A percentile compares a stretch with the other conserved stretches of the same genome.
Evolutionary conservation across 2,888 invertebrate species (phyloP).

Genomic region (Meta bourneti): DNA sequence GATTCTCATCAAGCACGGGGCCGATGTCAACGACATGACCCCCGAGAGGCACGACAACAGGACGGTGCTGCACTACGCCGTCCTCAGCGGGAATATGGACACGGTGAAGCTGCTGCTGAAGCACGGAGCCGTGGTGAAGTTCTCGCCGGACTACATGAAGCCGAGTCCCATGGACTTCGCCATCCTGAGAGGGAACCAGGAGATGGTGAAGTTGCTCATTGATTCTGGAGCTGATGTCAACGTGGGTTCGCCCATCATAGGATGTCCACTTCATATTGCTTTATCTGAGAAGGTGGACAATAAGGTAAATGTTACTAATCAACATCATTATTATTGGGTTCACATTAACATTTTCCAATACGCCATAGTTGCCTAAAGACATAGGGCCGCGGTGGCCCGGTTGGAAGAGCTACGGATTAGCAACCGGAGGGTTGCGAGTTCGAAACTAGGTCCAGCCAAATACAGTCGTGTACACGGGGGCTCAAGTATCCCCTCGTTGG

Average conservation of each 20-base stretch:
- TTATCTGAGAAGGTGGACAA: slow-evolving; percentile 86
- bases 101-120: slow-evolving; percentile 89
- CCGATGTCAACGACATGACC: slow-evolving; percentile 91
- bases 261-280: slow-evolving; percentile 90
- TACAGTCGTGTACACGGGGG: too few species aligned
- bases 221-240: slow-evolving; percentile 88
- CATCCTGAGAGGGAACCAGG: slow-evolving; percentile 88
- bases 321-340: too few species aligned
- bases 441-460: too few species aligned
- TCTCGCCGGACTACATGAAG: slow-evolving; percentile 84
- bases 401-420: too few species aligned
- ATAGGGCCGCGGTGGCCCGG: too few species aligned
- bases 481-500: too few species aligned
- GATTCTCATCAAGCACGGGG: slow-evolving; percentile 89
- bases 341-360: too few species aligned
- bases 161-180: slow-evolving; percentile 92
- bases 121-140: slow-evolving; percentile 89
- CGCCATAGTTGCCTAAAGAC: too few species aligned
- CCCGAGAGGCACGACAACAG: slow-evolving; percentile 90
- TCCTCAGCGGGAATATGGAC: slow-evolving; percentile 87
- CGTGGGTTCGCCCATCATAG: slow-evolving; percentile 89
- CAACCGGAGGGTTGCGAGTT: too few species aligned
- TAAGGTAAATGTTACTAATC: slow-evolving; percentile 81
- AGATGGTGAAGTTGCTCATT: slow-evolving; percentile 84
- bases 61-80: slow-evolving; percentile 93